These are phyloP conservation scores for Ibidorhyncha struthersii DNA, from an alignment of 2,113 vertebrate genomes.

Conservation along the genomic window DNA sequence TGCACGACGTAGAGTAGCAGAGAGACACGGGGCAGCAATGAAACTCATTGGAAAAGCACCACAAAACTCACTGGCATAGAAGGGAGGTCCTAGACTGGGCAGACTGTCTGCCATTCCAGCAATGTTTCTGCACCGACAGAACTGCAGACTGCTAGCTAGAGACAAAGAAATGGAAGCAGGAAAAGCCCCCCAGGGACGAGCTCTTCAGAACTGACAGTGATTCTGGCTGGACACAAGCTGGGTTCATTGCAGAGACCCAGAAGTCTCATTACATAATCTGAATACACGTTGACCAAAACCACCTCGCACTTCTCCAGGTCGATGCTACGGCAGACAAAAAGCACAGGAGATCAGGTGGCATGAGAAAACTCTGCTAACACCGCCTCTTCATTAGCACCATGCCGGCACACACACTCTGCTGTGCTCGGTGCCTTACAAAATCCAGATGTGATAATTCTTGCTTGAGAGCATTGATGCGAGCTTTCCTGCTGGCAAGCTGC, in stretches of 20 bases:
- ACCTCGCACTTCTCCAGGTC: background rate
- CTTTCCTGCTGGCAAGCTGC: background rate
- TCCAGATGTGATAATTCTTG: background rate
- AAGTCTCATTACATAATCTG: background rate
- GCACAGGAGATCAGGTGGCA: background rate
- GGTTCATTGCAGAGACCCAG: background rate
- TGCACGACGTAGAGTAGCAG: background rate
- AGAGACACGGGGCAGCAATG: background rate
- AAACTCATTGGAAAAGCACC: background rate
- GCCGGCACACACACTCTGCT: background rate
- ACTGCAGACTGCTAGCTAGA: background rate
- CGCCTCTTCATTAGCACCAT: accelerated
- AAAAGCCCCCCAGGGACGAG: background rate
- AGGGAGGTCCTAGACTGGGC: background rate
- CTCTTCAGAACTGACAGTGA: background rate
- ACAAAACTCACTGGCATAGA: no score
- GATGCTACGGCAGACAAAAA: background rate
- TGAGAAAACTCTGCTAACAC: background rate
- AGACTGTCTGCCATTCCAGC: background rate
- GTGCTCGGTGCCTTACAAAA: background rate
- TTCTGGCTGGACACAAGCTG: background rate
- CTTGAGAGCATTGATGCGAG: background rate
- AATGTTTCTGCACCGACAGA: background rate
- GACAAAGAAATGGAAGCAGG: background rate
- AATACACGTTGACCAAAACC: background rate